Percentiles rank a stretch among this genome's conserved stretches.
These are phyloP conservation scores for Petrophora chlorosata DNA, from an alignment of 2,888 invertebrate species.

Conservation along the genomic window DNA sequence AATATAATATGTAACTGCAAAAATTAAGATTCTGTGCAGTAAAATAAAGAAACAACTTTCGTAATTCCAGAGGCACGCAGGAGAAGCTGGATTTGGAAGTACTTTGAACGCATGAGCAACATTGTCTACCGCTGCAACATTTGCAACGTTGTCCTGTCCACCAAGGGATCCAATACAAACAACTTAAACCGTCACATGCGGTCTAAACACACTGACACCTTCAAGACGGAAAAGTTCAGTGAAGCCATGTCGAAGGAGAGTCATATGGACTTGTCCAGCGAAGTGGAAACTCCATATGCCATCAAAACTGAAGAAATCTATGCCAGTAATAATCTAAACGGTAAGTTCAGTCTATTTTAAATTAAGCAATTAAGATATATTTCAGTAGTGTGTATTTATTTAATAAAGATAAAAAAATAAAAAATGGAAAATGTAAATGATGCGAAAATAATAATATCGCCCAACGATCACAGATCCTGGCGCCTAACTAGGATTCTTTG, in stretches of 20 bases:
- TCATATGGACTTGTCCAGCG: slow-evolving; percentile 37
- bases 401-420: no score
- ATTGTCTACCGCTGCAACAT: slow-evolving; percentile 71
- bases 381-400: no score
- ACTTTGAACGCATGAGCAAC: slow-evolving; percentile 69
- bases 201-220: slow-evolving; percentile 63
- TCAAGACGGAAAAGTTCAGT: slow-evolving; percentile 52
- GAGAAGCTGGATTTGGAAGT: slow-evolving; percentile 80
- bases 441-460: no score
- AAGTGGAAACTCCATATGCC: slow-evolving; percentile 50
- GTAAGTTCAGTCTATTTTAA: slow-evolving; percentile 14
- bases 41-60: background rate
- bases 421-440: no score
- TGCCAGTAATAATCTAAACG: slow-evolving; percentile 42
- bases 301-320: slow-evolving; percentile 57
- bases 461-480: no score
- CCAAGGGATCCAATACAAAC: slow-evolving; percentile 77
- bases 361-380: no score
- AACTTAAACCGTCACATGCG: slow-evolving; percentile 76
- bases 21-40: background rate
- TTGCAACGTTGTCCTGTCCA: slow-evolving; percentile 72
- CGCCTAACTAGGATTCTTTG: no score
- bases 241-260: slow-evolving; percentile 28
- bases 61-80: slow-evolving; percentile 59
- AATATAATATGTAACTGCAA: no score